phyloP scores from a whole-genome alignment of 1,140 invertebrate species.

The Brachionus paranguensis region DNA sequence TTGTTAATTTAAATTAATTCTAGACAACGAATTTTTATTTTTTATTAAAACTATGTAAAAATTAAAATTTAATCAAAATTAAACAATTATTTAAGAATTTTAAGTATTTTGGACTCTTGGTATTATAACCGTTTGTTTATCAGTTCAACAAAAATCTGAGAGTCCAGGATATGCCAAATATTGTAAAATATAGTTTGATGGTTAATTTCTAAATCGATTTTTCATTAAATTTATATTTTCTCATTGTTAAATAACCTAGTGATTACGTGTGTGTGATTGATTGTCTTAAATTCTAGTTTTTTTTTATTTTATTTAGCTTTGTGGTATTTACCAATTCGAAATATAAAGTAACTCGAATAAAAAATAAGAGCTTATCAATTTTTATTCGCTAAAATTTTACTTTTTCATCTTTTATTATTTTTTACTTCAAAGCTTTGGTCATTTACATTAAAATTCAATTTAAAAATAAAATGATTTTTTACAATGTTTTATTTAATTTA shows the following conservation, averaged over 20 bases:
- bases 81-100: neutral
- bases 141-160: neutral
- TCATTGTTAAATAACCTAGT: neutral
- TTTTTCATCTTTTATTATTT: neutral
- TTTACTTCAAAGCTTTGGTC: neutral
- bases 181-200: neutral
- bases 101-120: neutral
- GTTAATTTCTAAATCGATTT: neutral
- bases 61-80: neutral
- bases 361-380: neutral
- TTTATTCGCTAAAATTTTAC: neutral
- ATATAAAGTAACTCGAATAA: neutral
- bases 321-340: neutral
- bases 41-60: neutral
- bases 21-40: neutral
- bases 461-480: neutral
- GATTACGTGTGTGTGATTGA: neutral
- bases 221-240: neutral
- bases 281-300: neutral
- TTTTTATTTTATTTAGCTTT: neutral
- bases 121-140: neutral
- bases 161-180: neutral
- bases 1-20: neutral
- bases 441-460: neutral
- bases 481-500: constrained; percentile 44